Percentiles rank a stretch among this genome's conserved stretches.
Evolutionary conservation across 2,113 vertebrate genomes (phyloP).

Genomic region (Leptocoma aspasia): DNA sequence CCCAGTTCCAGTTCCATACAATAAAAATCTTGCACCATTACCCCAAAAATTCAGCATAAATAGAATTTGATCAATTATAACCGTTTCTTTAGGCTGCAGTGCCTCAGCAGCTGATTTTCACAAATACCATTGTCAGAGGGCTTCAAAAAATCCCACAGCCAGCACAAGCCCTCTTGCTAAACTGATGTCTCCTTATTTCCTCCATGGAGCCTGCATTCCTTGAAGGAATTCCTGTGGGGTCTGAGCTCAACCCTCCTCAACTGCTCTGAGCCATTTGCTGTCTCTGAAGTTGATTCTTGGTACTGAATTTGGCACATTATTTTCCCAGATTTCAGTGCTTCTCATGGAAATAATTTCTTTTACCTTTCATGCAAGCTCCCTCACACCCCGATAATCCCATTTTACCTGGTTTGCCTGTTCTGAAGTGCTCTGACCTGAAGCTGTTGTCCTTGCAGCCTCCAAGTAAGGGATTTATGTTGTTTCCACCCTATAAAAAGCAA

Average conservation of each 20-base stretch:
- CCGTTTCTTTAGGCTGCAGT: not conserved
- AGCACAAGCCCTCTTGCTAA: not conserved
- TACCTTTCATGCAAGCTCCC: not conserved
- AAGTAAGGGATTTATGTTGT: not conserved
- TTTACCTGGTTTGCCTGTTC: not conserved
- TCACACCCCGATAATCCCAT: fast-evolving
- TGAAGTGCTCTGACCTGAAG: not conserved
- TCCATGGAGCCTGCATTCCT: not conserved
- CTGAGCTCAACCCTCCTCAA: not conserved
- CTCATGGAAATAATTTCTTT: not conserved
- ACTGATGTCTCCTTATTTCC: not conserved
- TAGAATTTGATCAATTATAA: not conserved
- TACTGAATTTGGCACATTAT: not conserved
- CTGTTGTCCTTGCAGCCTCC: not conserved
- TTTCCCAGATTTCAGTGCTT: not conserved
- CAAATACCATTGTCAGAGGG: not conserved
- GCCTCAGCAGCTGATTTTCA: not conserved
- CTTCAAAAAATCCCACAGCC: not conserved
- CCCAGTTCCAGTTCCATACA: not conserved
- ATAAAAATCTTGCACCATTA: not conserved
- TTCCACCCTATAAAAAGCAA: not conserved
- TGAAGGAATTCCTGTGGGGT: not conserved
- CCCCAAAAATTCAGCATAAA: not conserved
- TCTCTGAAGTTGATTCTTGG: not conserved
- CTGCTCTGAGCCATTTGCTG: not conserved